Conservation (phyloP, 2,888 invertebrate species). For the Fabriciana adippe region DNA sequence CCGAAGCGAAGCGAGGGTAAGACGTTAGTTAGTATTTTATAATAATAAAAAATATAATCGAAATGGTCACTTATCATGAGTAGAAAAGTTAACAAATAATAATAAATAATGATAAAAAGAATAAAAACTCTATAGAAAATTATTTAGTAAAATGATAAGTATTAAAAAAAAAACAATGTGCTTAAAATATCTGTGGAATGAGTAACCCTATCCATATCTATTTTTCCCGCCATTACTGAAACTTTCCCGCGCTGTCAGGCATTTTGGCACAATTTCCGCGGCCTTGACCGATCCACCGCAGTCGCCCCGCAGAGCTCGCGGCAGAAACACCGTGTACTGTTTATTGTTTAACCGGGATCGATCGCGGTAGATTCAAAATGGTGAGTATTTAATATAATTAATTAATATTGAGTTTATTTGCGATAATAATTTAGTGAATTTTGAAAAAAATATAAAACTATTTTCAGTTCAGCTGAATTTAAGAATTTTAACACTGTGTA, state of each 20-base stretch:
- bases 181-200: neutral
- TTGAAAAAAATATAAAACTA: neutral
- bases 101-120: too few species aligned
- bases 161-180: neutral
- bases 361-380: constrained; percentile 62
- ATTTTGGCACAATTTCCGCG: constrained; percentile 73
- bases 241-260: constrained; percentile 69
- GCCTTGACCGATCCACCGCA: constrained; percentile 75
- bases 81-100: too few species aligned
- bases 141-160: too few species aligned
- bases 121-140: too few species aligned
- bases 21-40: too few species aligned
- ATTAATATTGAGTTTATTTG: neutral
- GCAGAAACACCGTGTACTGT: constrained; percentile 43
- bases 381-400: constrained; percentile 53
- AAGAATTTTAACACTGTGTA: constrained; percentile 12
- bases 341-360: constrained; percentile 36
- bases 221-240: constrained; percentile 41
- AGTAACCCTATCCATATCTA: constrained; percentile 24
- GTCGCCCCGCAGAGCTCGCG: constrained; percentile 65
- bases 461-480: neutral
- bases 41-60: too few species aligned
- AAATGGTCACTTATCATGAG: too few species aligned
- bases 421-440: neutral
- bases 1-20: too few species aligned